These are phyloP conservation scores for Kuschelorhynchus macadamiae DNA, from an alignment of 2,888 invertebrate species.

Conservation along the genomic window DNA sequence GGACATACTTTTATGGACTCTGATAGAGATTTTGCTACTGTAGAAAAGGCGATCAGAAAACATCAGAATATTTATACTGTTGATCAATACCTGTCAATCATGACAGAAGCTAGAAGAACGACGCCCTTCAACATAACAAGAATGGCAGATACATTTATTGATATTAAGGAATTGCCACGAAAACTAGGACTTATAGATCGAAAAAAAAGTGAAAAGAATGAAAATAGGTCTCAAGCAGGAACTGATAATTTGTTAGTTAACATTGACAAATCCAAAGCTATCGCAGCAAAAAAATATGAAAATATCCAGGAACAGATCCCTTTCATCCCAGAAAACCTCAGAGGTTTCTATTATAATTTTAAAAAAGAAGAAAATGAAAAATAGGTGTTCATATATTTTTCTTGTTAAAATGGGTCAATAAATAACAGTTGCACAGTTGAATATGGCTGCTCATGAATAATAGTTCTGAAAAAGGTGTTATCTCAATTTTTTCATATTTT, in stretches of 20 bases:
- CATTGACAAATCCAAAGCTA: slow-evolving; percentile 11
- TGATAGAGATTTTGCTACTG: slow-evolving; percentile 44
- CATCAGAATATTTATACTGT: too few relatives aligned
- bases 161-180: slow-evolving; percentile 2
- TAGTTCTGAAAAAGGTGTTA: slow-evolving; percentile 6
- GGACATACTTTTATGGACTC: slow-evolving; percentile 61
- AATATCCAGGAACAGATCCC: slow-evolving; percentile 13
- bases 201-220: slow-evolving; percentile 4
- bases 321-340: slow-evolving; percentile 6
- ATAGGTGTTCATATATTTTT: background rate
- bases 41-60: too few relatives aligned
- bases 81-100: slow-evolving; percentile 6
- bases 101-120: slow-evolving; percentile 12
- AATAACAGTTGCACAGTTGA: background rate
- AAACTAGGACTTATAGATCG: background rate
- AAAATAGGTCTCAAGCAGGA: slow-evolving; percentile 2
- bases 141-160: too few relatives aligned
- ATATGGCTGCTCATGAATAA: background rate
- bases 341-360: slow-evolving; percentile 3
- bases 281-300: slow-evolving; percentile 24
- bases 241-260: slow-evolving; percentile 1
- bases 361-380: slow-evolving; percentile 4
- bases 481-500: slow-evolving; percentile 4
- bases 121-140: slow-evolving; percentile 5
- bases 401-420: background rate